These are phyloP conservation scores for Clusia tigrina DNA, from an alignment of 2,888 invertebrate genomes.

Conservation along the genomic window DNA sequence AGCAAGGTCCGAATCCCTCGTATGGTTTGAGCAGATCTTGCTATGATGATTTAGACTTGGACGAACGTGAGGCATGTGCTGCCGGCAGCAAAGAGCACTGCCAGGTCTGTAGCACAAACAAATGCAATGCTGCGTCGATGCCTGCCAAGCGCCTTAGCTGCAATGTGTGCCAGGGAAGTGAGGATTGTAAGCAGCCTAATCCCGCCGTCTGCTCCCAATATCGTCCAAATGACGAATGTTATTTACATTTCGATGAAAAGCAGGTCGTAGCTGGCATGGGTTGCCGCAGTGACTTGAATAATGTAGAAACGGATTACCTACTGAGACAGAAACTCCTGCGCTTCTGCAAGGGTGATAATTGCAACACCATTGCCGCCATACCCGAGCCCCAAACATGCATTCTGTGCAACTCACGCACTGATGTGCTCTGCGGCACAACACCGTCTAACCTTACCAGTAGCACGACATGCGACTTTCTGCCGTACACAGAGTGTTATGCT, in stretches of 20 bases:
- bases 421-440: constrained; percentile 46
- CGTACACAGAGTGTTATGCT: constrained; percentile 52
- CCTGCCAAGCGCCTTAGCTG: constrained; percentile 48
- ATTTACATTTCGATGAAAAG: constrained; percentile 50
- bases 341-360: constrained; percentile 48
- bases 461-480: constrained; percentile 40
- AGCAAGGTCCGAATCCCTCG: constrained; percentile 47
- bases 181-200: constrained; percentile 45
- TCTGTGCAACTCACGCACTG: constrained; percentile 56
- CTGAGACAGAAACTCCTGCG: constrained; percentile 45
- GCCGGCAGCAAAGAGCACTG: constrained; percentile 44
- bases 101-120: constrained; percentile 40
- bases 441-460: constrained; percentile 36
- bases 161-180: constrained; percentile 45
- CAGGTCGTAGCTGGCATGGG: constrained; percentile 41
- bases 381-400: constrained; percentile 42
- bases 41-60: constrained; percentile 53
- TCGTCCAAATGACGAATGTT: constrained; percentile 52
- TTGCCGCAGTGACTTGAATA: constrained; percentile 53
- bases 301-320: constrained; percentile 44
- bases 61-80: constrained; percentile 47
- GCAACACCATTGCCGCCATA: constrained; percentile 46
- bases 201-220: constrained; percentile 43
- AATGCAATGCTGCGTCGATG: constrained; percentile 47
- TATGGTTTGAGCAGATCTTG: constrained; percentile 54